Conservation (phyloP, 2,888 invertebrate genomes). For the Spatulosminthurus flaviceps region DNA sequence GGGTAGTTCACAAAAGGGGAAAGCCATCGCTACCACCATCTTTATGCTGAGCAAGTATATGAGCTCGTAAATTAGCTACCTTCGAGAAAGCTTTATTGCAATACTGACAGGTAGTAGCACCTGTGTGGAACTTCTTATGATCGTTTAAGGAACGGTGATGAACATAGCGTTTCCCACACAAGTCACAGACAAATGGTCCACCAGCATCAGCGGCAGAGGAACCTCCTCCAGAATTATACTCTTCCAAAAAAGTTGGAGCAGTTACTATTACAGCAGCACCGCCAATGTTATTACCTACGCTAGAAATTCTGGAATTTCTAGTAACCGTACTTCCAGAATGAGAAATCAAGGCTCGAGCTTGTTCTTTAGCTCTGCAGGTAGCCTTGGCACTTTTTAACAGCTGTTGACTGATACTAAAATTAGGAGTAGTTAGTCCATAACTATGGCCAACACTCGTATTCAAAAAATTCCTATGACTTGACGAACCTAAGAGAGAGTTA, state of each 20-base stretch:
- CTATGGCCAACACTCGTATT: neutral
- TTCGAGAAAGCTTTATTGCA: constrained; percentile 57
- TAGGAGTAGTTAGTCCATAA: neutral
- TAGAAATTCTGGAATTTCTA: neutral
- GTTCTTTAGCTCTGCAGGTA: neutral
- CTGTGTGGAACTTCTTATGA: constrained; percentile 57
- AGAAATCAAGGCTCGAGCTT: neutral
- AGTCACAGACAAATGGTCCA: constrained; percentile 53
- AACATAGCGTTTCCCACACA: constrained; percentile 54
- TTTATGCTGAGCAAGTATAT: constrained; percentile 53
- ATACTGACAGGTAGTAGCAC: constrained; percentile 55
- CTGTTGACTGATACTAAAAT: constrained; percentile 15
- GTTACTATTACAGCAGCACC: neutral
- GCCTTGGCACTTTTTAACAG: constrained; percentile 13
- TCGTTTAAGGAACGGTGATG: constrained; percentile 55
- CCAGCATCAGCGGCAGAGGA: neutral
- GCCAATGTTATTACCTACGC: neutral
- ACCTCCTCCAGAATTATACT: neutral
- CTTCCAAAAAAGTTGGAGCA: neutral
- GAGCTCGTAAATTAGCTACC: constrained; percentile 57
- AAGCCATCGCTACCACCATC: constrained; percentile 15
- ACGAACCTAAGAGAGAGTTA: neutral
- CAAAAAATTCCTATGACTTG: neutral
- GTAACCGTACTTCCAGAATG: neutral
- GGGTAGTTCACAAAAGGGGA: neutral